A percentile compares a stretch with the other conserved stretches of the same genome.
These are phyloP conservation scores for Chelmon rostratus DNA, from an alignment of 2,797 vertebrate genomes.

Conservation along the genomic window DNA sequence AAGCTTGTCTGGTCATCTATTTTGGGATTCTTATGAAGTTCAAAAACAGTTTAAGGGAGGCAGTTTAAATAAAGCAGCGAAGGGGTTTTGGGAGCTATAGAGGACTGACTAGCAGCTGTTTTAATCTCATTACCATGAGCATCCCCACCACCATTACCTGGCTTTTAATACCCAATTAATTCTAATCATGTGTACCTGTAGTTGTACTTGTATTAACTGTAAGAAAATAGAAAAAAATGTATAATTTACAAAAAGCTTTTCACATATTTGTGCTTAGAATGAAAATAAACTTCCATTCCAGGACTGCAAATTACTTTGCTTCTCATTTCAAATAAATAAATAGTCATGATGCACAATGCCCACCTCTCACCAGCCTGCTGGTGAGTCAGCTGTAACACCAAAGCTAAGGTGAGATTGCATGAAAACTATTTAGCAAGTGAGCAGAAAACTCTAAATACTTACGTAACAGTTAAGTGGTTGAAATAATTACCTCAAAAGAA, in stretches of 20 bases:
- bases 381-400: not conserved
- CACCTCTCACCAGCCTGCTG: not conserved
- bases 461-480: not conserved
- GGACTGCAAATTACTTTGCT: not conserved
- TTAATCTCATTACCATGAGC: slow-evolving; percentile 23
- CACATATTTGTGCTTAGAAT: not conserved
- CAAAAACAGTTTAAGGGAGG: slow-evolving; percentile 10
- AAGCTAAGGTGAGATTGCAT: not conserved
- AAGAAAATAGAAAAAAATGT: not conserved
- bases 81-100: not conserved
- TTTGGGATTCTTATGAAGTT: slow-evolving; percentile 16
- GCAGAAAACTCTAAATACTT: not conserved
- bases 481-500: not conserved
- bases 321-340: not conserved
- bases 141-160: slow-evolving; percentile 20
- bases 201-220: not conserved
- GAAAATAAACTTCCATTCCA: not conserved
- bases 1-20: not conserved
- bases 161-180: slow-evolving; percentile 6
- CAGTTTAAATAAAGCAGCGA: slow-evolving; percentile 12
- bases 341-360: not conserved
- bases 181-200: not conserved
- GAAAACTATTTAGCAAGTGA: not conserved
- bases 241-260: not conserved
- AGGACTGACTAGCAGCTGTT: slow-evolving; percentile 14